Percentiles rank a stretch among this genome's conserved stretches.
These are phyloP conservation scores for Stegana nigrithorax DNA, from an alignment of 2,888 invertebrate species.

Conservation along the genomic window DNA sequence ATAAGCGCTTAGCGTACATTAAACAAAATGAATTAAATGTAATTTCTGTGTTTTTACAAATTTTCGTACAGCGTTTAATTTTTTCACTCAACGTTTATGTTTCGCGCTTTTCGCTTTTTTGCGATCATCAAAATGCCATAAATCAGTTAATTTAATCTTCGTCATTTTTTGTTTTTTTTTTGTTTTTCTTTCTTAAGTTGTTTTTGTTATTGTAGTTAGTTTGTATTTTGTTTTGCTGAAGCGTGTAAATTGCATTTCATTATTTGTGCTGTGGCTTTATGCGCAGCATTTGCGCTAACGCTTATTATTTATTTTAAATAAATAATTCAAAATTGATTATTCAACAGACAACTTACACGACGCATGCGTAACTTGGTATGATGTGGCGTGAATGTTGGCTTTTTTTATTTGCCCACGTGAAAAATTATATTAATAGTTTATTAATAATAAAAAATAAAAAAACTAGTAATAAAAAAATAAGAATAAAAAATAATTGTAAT, in stretches of 20 bases:
- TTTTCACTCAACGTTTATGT: background rate
- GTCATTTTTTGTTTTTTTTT: conserved; percentile 20
- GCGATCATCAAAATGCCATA: conserved; percentile 56
- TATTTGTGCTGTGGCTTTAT: conserved; percentile 19
- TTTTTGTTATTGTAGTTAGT: too few species aligned
- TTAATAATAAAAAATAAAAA: background rate
- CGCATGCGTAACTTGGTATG: background rate
- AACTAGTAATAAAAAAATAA: background rate
- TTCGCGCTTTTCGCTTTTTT: conserved; percentile 22
- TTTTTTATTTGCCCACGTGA: conserved; percentile 1
- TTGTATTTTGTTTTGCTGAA: background rate
- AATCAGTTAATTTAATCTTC: conserved; percentile 55
- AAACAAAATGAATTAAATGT: background rate
- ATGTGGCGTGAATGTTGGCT: too few species aligned
- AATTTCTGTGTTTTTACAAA: background rate
- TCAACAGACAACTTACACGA: background rate
- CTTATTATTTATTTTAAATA: conserved; percentile 37
- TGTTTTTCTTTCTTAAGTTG: conserved; percentile 15
- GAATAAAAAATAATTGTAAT: background rate
- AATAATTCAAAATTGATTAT: conserved; percentile 2
- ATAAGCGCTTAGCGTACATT: background rate
- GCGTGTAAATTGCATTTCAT: conserved; percentile 19
- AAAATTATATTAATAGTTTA: background rate
- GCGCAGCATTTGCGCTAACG: conserved; percentile 32
- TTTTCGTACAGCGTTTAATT: background rate